Evolutionary conservation across 2,113 vertebrate species (phyloP), one percentile per base, ranked within the genome.

Genomic region (Prietella phreatophila): DNA sequence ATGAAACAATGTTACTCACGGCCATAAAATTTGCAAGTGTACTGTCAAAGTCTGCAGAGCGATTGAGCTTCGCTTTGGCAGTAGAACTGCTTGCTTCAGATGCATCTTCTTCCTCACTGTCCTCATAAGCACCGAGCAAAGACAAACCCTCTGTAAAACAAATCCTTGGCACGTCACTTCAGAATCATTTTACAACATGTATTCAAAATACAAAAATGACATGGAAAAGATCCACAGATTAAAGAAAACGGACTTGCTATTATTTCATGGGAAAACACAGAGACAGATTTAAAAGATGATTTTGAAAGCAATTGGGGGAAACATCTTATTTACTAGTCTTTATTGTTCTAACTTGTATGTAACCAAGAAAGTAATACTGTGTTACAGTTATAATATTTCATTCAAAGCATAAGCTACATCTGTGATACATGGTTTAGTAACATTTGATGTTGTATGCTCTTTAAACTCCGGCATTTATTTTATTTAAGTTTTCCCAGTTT

Each of bases 11-110:
- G 10, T 65, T 10, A 95, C 97, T 96, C 71, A 99, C 98, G 90
- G 98, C 98, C 92, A 99, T 95, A 87, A 99, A 99, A 93, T 96
- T 98, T 1, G 98, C 98, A 92, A 99, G 83, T 8, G 98, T 99
- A 90, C 98, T 99, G 92, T 99, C 98, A 0, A 99, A 99, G 90
- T 99, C 98, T 0, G 94, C 4, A 0, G 98, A 94, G 39, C 90
- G 95, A 90, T 92, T 96, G 87, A 91, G 95, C 1, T 97, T 96
- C 0, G 96, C 87, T 22, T 95, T 96, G 0, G 76, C 19, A 0
- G 93, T 25, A 71, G 33, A 85, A 89, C 20, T 89, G 15, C 0
- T 92, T 3, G 87, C 56, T 19, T 97, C 97, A 0, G 89, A 94
- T 1, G 94, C 96, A 76, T 99, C 98, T 25, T 97, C 96, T 0